A percentile compares a stretch with the other conserved stretches of the same genome.
These are phyloP conservation scores for Tursiops truncatus DNA, from an alignment of 2,113 vertebrate genomes.

Conservation along the genomic window DNA sequence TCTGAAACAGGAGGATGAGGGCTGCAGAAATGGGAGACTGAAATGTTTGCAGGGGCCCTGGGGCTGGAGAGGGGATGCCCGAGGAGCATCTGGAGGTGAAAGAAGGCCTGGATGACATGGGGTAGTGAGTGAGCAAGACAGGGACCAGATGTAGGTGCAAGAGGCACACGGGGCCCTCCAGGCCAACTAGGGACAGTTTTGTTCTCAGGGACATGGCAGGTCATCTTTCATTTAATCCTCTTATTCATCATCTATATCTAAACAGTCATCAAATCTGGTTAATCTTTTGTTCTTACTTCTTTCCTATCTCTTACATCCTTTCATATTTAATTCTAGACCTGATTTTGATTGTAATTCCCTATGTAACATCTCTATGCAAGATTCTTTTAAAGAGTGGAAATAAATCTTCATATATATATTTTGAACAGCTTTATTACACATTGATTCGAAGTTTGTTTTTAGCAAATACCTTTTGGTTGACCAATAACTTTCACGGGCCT, in stretches of 20 bases:
- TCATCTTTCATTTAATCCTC: background rate
- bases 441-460: background rate
- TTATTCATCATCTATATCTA: background rate
- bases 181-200: background rate
- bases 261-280: background rate
- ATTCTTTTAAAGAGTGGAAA: constrained; percentile 40
- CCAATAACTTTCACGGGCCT: background rate
- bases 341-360: background rate
- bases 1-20: background rate
- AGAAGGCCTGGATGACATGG: background rate
- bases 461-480: background rate
- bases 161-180: background rate
- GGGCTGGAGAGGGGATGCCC: background rate
- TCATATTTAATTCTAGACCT: background rate
- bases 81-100: background rate
- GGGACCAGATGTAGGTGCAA: background rate
- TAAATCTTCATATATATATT: constrained; percentile 7
- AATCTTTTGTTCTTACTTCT: background rate
- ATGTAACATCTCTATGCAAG: background rate
- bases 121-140: background rate
- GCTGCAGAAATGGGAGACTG: background rate
- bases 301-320: background rate
- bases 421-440: constrained; percentile 52
- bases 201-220: background rate
- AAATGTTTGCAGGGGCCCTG: background rate